phyloP scores from a whole-genome alignment of 2,888 invertebrate species.

The Anorthoa munda region DNA sequence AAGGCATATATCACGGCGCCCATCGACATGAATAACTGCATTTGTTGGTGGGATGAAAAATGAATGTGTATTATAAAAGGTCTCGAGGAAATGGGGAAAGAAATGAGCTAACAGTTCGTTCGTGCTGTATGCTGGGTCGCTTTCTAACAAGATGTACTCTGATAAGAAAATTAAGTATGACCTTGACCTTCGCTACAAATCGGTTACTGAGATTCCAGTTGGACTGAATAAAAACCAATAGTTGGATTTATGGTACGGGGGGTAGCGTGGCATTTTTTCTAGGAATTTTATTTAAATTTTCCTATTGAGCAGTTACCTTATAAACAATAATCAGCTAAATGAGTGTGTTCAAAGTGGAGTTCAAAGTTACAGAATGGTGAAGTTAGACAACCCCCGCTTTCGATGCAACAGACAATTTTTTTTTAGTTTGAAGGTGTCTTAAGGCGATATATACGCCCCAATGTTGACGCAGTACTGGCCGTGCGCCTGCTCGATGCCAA shows the following conservation, averaged over 20 bases:
- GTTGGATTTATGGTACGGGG: constrained; percentile 5
- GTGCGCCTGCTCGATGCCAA: too few species aligned
- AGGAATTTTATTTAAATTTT: too few species aligned
- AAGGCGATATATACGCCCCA: too few species aligned
- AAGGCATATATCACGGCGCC: constrained; percentile 64
- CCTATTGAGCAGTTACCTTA: too few species aligned
- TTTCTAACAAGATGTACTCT: constrained; percentile 64
- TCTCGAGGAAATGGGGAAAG: constrained; percentile 74
- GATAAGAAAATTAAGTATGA: constrained; percentile 61
- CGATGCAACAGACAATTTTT: too few species aligned
- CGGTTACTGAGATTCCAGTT: constrained; percentile 38
- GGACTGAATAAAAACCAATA: constrained; percentile 23
- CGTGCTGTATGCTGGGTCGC: constrained; percentile 51
- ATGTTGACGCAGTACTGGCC: too few species aligned
- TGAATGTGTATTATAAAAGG: constrained; percentile 75
- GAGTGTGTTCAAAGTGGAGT: too few species aligned
- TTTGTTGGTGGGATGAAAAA: constrained; percentile 72
- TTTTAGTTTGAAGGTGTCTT: too few species aligned
- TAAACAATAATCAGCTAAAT: too few species aligned
- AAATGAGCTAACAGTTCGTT: constrained; percentile 66
- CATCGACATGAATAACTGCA: constrained; percentile 62
- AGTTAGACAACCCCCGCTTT: too few species aligned
- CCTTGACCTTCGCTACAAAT: constrained; percentile 54
- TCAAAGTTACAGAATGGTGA: too few species aligned
- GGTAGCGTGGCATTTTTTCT: too few species aligned